Evolutionary conservation across 2,888 invertebrate genomes (phyloP).

Genomic region (Paralinhomoeus sp.): DNA sequence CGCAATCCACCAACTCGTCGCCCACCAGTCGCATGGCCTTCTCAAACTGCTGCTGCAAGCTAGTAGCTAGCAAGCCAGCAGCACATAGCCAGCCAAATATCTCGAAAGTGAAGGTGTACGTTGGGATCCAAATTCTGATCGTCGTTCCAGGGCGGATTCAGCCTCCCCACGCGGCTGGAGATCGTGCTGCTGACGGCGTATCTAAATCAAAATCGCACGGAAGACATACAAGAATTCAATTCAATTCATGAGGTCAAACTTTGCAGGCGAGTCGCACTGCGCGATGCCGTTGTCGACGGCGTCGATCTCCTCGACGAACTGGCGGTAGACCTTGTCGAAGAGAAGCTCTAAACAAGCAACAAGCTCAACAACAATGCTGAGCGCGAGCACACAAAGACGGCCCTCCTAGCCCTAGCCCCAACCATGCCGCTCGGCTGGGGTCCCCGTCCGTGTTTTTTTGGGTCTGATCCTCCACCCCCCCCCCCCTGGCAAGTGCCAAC

Average conservation of each 20-base stretch:
- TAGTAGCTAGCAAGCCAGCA: too few relatives aligned
- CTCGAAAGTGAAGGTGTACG: too few relatives aligned
- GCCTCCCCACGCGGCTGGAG: slow-evolving; percentile 40
- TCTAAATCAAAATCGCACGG: slow-evolving; percentile 14
- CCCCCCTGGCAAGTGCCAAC: too few relatives aligned
- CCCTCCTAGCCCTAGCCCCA: too few relatives aligned
- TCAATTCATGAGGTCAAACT: not conserved
- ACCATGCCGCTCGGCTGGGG: too few relatives aligned
- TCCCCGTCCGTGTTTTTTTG: too few relatives aligned
- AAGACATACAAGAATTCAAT: too few relatives aligned
- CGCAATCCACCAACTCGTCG: slow-evolving; percentile 47
- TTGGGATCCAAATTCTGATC: slow-evolving; percentile 31
- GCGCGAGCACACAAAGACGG: too few relatives aligned
- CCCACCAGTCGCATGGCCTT: slow-evolving; percentile 54
- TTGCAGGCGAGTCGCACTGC: slow-evolving; percentile 8
- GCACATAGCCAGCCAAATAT: too few relatives aligned
- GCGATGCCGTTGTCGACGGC: slow-evolving; percentile 89
- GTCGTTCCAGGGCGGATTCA: slow-evolving; percentile 57
- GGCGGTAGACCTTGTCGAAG: slow-evolving; percentile 46
- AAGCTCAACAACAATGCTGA: too few relatives aligned
- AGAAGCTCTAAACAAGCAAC: slow-evolving; percentile 24
- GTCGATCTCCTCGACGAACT: slow-evolving; percentile 74
- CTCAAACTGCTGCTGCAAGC: slow-evolving; percentile 39
- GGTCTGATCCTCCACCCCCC: too few relatives aligned
- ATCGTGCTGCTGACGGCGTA: slow-evolving; percentile 58